A percentile compares a stretch with the other conserved stretches of the same genome.
phyloP scores from a whole-genome alignment of 53 echinoderm and acorn worm genomes.

The Zoroaster sp. region DNA sequence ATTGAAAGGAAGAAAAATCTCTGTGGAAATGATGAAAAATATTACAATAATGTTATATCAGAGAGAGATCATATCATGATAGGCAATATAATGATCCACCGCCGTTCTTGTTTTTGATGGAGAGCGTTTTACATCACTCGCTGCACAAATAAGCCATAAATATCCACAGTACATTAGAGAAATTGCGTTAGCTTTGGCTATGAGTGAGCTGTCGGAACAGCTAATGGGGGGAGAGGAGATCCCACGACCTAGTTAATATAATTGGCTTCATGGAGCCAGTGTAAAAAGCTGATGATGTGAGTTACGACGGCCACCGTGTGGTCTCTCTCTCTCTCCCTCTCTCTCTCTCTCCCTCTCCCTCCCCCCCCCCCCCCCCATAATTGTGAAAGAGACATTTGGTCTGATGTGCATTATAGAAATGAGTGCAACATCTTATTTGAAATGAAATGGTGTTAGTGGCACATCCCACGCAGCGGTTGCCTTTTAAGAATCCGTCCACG shows the following conservation, averaged over 20 bases:
- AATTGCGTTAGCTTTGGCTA: constrained; percentile 27
- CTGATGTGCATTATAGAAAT: neutral
- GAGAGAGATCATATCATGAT: neutral
- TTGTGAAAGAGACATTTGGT: neutral
- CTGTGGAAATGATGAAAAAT: neutral
- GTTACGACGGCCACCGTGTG: constrained; percentile 1
- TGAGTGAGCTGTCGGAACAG: constrained; percentile 1
- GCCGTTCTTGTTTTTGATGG: neutral
- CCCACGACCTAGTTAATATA: constrained; percentile 42
- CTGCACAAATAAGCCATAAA: neutral
- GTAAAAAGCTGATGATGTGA: constrained; percentile 5
- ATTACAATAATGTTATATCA: neutral
- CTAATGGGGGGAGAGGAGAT: constrained; percentile 20
- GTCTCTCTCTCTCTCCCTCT: too few relatives aligned
- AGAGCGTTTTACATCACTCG: neutral
- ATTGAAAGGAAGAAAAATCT: neutral
- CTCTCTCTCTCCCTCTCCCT: too few relatives aligned
- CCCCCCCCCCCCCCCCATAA: too few relatives aligned
- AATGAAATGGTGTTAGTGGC: neutral
- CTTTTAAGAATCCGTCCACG: neutral
- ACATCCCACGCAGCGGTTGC: neutral
- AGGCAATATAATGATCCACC: neutral
- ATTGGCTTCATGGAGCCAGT: constrained; percentile 52
- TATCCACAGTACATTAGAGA: constrained; percentile 1
- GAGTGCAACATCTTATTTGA: neutral